Percentiles rank a stretch among this genome's conserved stretches.
phyloP scores from a whole-genome alignment of 2,797 vertebrate genomes.

The Sarcoramphus papa region DNA sequence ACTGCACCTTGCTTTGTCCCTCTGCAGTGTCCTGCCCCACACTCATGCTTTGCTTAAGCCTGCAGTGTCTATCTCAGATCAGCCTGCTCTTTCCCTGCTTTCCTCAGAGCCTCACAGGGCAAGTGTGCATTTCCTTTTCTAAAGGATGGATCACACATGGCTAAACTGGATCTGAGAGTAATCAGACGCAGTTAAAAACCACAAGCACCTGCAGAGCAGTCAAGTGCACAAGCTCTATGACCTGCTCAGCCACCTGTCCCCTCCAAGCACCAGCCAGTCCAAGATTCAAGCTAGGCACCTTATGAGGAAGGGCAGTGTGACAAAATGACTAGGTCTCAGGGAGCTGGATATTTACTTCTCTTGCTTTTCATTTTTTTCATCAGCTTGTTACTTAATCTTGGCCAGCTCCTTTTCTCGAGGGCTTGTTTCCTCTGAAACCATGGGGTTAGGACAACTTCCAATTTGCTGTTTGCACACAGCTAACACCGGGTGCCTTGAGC shows the following conservation, averaged over 20 bases:
- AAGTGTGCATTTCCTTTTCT: not conserved
- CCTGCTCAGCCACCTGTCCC: not conserved
- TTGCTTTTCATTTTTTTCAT: not conserved
- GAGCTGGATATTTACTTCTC: not conserved
- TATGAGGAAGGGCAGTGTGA: not conserved
- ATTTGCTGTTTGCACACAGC: not conserved
- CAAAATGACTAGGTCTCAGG: not conserved
- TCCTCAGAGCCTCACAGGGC: not conserved
- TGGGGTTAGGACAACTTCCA: not conserved
- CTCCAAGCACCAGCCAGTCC: not conserved
- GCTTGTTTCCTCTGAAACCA: not conserved
- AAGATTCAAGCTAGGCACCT: not conserved
- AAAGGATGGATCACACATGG: not conserved
- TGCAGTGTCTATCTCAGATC: not conserved
- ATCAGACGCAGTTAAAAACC: not conserved
- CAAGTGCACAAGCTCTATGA: not conserved
- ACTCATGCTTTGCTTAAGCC: not conserved
- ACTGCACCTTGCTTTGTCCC: not conserved
- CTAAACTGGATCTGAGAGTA: not conserved
- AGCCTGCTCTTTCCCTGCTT: not conserved
- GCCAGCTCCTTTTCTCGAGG: not conserved
- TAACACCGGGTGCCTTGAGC: not conserved
- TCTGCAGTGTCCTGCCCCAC: not conserved
- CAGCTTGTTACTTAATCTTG: not conserved
- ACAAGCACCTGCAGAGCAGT: not conserved